Conservation (phyloP, 2,888 invertebrate species). For the Brachypalpus laphriformis region DNA sequence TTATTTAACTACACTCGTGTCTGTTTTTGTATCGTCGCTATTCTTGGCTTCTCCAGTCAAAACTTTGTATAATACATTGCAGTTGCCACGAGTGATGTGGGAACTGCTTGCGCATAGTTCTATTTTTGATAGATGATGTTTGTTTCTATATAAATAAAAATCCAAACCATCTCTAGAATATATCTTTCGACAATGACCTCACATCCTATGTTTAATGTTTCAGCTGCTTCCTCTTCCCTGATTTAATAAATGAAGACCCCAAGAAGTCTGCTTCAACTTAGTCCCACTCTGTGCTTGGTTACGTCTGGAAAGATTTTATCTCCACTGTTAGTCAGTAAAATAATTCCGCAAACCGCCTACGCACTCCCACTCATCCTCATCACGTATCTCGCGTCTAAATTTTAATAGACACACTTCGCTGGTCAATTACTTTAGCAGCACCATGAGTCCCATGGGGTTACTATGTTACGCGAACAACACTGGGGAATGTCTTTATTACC, state of each 20-base stretch:
- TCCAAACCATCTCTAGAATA: background rate
- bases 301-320: slow-evolving; percentile 44
- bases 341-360: slow-evolving; percentile 34
- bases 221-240: slow-evolving; percentile 21
- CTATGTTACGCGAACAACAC: slow-evolving; percentile 53
- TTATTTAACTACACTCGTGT: no score
- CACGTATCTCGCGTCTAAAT: slow-evolving; percentile 50
- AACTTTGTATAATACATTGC: no score
- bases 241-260: slow-evolving; percentile 10
- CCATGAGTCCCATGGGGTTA: slow-evolving; percentile 53
- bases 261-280: background rate
- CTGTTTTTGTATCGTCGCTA: no score
- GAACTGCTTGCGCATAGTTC: no score
- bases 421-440: slow-evolving; percentile 63
- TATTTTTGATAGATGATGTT: no score
- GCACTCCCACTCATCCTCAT: slow-evolving; percentile 42
- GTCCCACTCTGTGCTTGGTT: slow-evolving; percentile 10
- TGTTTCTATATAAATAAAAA: no score
- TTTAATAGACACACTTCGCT: slow-evolving; percentile 60
- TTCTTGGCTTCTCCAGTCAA: no score
- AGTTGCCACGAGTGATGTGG: no score
- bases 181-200: background rate
- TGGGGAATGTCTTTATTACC: slow-evolving; percentile 6
- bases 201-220: background rate
- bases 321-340: background rate